phyloP scores from a whole-genome alignment of 2,797 vertebrate genomes.

The Schizothorax lantsangensis region DNA sequence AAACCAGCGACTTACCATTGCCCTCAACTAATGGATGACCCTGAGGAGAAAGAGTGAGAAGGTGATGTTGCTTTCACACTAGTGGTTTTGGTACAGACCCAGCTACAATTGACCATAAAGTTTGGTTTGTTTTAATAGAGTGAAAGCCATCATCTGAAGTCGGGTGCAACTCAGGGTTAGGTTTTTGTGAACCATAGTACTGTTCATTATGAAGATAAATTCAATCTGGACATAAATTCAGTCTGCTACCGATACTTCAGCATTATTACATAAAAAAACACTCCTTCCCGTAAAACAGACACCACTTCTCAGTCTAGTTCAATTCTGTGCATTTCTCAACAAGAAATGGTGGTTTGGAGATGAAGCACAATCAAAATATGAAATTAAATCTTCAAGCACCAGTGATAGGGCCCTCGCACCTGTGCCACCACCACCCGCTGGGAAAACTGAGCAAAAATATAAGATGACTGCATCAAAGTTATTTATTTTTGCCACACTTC shows the following conservation, averaged over 20 bases:
- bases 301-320: background rate
- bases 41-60: slow-evolving; percentile 13
- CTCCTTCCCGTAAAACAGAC: background rate
- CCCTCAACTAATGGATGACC: slow-evolving; percentile 29
- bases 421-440: background rate
- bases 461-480: too few relatives aligned
- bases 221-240: slow-evolving; percentile 1
- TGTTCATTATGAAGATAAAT: slow-evolving; percentile 17
- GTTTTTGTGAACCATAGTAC: slow-evolving; percentile 16
- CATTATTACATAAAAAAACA: background rate
- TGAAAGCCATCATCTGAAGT: slow-evolving; percentile 1
- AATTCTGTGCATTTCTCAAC: too few relatives aligned
- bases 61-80: slow-evolving; percentile 14
- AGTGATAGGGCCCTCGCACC: background rate
- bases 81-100: background rate
- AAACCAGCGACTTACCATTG: slow-evolving; percentile 38
- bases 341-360: background rate
- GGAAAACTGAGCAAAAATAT: too few relatives aligned
- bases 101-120: slow-evolving; percentile 16
- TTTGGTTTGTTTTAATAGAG: background rate
- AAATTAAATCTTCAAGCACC: background rate
- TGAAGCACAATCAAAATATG: background rate
- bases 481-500: too few relatives aligned
- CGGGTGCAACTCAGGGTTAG: background rate
- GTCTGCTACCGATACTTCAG: background rate